phyloP scores from a whole-genome alignment of 2,113 vertebrate genomes.

The Perca schrenkii region DNA sequence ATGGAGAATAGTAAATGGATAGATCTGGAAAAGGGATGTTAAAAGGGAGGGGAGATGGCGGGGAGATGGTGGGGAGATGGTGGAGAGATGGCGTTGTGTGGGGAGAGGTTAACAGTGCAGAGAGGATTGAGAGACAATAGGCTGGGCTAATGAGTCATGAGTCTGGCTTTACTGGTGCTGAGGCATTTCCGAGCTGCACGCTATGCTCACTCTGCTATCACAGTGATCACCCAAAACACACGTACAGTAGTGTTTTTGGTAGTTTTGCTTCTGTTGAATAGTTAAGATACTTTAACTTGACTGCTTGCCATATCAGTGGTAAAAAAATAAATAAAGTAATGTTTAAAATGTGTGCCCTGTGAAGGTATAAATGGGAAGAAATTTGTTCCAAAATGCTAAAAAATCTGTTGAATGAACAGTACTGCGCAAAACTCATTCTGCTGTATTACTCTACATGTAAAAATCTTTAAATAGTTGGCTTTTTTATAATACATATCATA shows the following conservation, averaged over 20 bases:
- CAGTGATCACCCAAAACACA: neutral
- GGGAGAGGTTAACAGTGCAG: slow-evolving; percentile 62
- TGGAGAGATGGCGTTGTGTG: neutral
- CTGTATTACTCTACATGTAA: neutral
- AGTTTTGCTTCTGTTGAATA: neutral
- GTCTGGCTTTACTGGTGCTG: slow-evolving; percentile 62
- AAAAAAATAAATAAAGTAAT: neutral
- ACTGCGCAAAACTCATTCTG: neutral
- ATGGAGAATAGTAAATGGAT: slow-evolving; percentile 38
- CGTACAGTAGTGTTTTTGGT: neutral
- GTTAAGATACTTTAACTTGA: neutral
- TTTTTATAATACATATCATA: neutral
- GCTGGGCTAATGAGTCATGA: slow-evolving; percentile 67
- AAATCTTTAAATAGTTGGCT: neutral
- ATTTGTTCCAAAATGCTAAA: neutral
- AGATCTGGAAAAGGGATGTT: slow-evolving; percentile 28
- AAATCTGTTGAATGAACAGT: neutral
- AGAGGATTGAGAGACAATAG: slow-evolving; percentile 75
- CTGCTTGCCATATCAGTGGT: neutral
- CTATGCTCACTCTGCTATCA: slow-evolving; percentile 17
- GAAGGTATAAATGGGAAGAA: neutral
- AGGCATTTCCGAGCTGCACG: slow-evolving; percentile 57
- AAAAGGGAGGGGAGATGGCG: slow-evolving; percentile 25
- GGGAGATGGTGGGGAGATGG: slow-evolving; percentile 12
- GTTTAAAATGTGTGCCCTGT: neutral